Conservation (phyloP, 2,113 vertebrate species). For the Callospermophilus lateralis region DNA sequence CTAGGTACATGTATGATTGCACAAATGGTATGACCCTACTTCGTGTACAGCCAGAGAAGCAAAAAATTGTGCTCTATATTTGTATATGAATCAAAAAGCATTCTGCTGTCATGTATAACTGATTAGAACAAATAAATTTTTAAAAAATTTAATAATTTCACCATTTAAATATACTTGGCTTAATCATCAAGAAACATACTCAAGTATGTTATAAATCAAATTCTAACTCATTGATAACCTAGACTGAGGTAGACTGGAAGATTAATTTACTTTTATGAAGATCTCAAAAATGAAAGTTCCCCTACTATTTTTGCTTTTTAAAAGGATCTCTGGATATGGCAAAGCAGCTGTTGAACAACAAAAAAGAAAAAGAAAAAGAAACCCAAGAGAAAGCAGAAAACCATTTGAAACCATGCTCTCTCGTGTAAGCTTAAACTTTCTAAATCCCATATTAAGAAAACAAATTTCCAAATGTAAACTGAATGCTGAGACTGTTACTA, state of each 20-base stretch:
- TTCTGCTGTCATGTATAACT: too few relatives aligned
- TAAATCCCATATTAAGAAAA: not conserved
- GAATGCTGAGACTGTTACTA: not conserved
- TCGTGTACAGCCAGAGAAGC: too few relatives aligned
- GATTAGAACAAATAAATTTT: too few relatives aligned
- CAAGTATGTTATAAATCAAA: conserved; percentile 19
- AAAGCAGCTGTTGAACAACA: conserved; percentile 36
- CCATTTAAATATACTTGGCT: not conserved
- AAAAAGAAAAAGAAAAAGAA: not conserved
- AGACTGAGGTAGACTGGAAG: not conserved
- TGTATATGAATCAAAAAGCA: too few relatives aligned
- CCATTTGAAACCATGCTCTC: not conserved
- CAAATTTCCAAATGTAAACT: not conserved
- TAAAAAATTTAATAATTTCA: too few relatives aligned
- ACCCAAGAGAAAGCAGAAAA: not conserved
- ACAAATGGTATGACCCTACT: too few relatives aligned
- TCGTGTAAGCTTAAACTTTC: not conserved
- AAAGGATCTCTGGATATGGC: not conserved
- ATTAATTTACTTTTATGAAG: not conserved
- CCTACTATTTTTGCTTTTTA: not conserved
- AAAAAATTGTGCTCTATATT: too few relatives aligned
- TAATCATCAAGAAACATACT: not conserved
- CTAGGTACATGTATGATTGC: too few relatives aligned
- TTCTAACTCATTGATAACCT: not conserved
- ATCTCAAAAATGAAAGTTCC: not conserved